phyloP scores from a whole-genome alignment of 2,888 invertebrate species.

The Caradrina kadenii region DNA sequence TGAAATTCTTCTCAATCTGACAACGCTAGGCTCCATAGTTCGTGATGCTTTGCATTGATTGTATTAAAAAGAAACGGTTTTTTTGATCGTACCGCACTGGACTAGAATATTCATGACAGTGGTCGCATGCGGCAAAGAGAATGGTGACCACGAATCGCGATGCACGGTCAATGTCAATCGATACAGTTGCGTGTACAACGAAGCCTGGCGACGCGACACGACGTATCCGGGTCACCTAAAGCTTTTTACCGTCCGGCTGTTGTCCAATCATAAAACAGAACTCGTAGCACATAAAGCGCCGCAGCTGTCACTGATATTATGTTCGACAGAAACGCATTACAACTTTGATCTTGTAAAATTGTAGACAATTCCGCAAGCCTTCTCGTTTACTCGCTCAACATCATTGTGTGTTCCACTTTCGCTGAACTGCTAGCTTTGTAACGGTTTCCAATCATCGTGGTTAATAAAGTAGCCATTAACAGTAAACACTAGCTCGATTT shows the following conservation, averaged over 20 bases:
- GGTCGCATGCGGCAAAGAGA: slow-evolving; percentile 64
- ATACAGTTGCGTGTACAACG: slow-evolving; percentile 66
- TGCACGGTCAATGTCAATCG: slow-evolving; percentile 78
- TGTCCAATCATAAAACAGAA: slow-evolving; percentile 10
- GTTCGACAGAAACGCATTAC: slow-evolving; percentile 13
- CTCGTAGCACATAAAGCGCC: slow-evolving; percentile 1
- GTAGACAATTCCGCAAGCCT: slow-evolving; percentile 39
- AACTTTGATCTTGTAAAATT: slow-evolving; percentile 44
- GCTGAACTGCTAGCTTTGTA: slow-evolving; percentile 43
- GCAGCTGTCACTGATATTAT: slow-evolving; percentile 22
- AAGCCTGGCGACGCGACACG: slow-evolving; percentile 33
- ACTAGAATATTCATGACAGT: slow-evolving; percentile 71
- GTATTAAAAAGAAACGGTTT: slow-evolving; percentile 36
- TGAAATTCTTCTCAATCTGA: slow-evolving; percentile 29
- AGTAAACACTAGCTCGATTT: slow-evolving; percentile 36
- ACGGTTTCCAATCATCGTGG: slow-evolving; percentile 50
- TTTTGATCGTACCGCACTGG: slow-evolving; percentile 37
- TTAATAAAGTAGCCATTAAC: slow-evolving; percentile 41
- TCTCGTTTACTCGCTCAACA: slow-evolving; percentile 40
- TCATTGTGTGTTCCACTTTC: slow-evolving; percentile 53
- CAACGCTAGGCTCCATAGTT: slow-evolving; percentile 16
- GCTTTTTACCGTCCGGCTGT: slow-evolving; percentile 36
- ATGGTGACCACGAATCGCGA: slow-evolving; percentile 71
- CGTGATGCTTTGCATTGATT: slow-evolving; percentile 32
- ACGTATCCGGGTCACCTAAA: slow-evolving; percentile 59